These are phyloP conservation scores for Terebella lapidaria DNA, from an alignment of 2,888 invertebrate species.

Conservation along the genomic window DNA sequence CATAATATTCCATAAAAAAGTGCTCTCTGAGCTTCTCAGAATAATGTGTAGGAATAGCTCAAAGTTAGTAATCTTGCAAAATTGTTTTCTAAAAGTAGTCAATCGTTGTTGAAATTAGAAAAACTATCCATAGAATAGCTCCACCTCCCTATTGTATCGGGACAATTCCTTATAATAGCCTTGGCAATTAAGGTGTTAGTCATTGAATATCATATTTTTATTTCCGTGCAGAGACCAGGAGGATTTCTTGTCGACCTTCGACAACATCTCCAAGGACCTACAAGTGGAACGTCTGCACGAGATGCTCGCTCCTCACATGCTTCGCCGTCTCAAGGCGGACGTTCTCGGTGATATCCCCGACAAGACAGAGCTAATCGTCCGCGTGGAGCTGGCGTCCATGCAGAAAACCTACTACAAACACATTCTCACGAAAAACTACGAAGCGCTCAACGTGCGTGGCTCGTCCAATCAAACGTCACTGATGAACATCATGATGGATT, in stretches of 20 bases:
- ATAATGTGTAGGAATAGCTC: too few species aligned
- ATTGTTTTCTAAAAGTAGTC: too few species aligned
- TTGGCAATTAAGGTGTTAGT: too few species aligned
- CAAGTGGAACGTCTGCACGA: conserved; percentile 28
- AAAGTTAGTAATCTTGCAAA: too few species aligned
- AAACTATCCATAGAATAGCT: too few species aligned
- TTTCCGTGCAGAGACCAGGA: too few species aligned
- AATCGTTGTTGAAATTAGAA: too few species aligned
- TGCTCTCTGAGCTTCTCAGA: too few species aligned
- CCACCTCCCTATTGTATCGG: too few species aligned
- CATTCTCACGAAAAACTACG: conserved; percentile 92
- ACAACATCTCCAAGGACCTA: conserved; percentile 28
- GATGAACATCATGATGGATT: conserved; percentile 96
- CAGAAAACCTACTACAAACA: conserved; percentile 88
- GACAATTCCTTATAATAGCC: too few species aligned
- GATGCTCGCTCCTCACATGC: conserved; percentile 30
- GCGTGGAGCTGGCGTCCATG: conserved; percentile 28
- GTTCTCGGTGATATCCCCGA: conserved; percentile 30
- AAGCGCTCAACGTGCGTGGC: conserved; percentile 89
- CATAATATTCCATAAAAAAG: too few species aligned
- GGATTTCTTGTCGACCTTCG: conserved; percentile 26
- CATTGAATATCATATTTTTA: too few species aligned
- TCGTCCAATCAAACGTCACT: conserved; percentile 74
- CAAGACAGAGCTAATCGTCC: conserved; percentile 28
- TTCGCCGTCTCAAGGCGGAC: conserved; percentile 29